Percentiles rank a stretch among this genome's conserved stretches.
Evolutionary conservation across 2,888 invertebrate genomes (phyloP).

Genomic region (Dimorphilus gyrociliatus): DNA sequence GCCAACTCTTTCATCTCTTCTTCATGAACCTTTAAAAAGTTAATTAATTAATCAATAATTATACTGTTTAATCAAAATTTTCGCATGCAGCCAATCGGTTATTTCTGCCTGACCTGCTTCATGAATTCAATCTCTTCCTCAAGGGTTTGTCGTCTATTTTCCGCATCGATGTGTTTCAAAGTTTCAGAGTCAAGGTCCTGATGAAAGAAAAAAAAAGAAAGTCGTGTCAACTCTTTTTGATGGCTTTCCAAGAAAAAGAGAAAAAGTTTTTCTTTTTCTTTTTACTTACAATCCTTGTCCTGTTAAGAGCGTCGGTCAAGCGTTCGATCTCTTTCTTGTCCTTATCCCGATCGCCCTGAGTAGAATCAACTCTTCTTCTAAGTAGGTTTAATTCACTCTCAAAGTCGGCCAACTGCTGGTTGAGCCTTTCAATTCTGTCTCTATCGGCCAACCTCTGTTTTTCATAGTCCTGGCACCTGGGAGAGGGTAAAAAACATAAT

Average conservation of each 20-base stretch:
- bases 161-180: constrained; percentile 4
- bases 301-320: constrained; percentile 22
- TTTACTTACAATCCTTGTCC: constrained; percentile 1
- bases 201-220: no score
- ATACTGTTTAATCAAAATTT: no score
- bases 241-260: no score
- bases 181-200: constrained; percentile 4
- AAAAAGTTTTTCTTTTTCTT: no score
- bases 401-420: constrained; percentile 33
- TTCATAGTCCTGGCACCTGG: no score
- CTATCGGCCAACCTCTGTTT: no score
- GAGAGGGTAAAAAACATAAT: no score
- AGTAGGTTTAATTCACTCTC: constrained; percentile 38
- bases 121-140: constrained; percentile 6
- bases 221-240: no score
- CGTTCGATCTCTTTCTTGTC: constrained; percentile 24
- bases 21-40: no score
- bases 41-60: no score
- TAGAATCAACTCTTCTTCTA: constrained; percentile 21
- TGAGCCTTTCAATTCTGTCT: constrained; percentile 35
- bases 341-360: constrained; percentile 32
- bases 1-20: constrained; percentile 40
- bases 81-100: no score
- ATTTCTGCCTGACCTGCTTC: constrained; percentile 4
- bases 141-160: constrained; percentile 4